These are phyloP conservation scores for Synergus itoensis DNA, from an alignment of 2,888 invertebrate genomes.

Conservation along the genomic window DNA sequence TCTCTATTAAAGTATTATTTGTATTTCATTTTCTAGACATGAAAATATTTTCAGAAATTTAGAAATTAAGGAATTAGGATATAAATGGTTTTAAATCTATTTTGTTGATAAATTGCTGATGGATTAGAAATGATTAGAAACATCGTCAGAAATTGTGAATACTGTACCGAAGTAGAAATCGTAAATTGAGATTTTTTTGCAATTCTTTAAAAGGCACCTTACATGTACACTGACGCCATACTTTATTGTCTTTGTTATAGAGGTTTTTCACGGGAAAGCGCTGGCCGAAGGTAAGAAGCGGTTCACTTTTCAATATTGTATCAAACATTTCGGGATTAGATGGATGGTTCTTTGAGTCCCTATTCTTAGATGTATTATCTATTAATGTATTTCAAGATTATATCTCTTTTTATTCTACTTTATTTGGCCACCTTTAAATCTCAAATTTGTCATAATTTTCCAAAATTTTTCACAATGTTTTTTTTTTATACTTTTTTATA, in stretches of 20 bases:
- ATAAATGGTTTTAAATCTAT: slow-evolving; percentile 28
- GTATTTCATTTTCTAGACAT: slow-evolving; percentile 1
- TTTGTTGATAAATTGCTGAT: neutral
- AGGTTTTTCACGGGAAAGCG: slow-evolving; percentile 82
- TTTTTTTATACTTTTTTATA: slow-evolving; percentile 9
- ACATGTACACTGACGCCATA: slow-evolving; percentile 49
- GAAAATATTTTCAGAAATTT: neutral
- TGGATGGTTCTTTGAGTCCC: slow-evolving; percentile 67
- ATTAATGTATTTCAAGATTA: slow-evolving; percentile 30
- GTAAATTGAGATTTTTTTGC: slow-evolving; percentile 10
- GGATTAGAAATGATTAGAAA: slow-evolving; percentile 25
- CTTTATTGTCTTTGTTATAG: slow-evolving; percentile 80
- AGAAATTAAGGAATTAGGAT: neutral
- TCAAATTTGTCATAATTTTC: slow-evolving; percentile 8
- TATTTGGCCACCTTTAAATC: slow-evolving; percentile 17
- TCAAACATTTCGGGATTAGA: slow-evolving; percentile 41
- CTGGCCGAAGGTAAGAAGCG: slow-evolving; percentile 82
- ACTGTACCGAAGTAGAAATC: slow-evolving; percentile 5
- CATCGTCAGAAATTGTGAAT: neutral
- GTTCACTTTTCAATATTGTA: slow-evolving; percentile 53
- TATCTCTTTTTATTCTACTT: slow-evolving; percentile 24
- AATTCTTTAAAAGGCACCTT: neutral
- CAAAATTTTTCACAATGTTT: slow-evolving; percentile 17
- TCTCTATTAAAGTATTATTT: neutral
- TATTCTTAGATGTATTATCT: neutral